Evolutionary conservation across 2,113 vertebrate genomes (phyloP).

Genomic region (Lepidothrix coronata): DNA sequence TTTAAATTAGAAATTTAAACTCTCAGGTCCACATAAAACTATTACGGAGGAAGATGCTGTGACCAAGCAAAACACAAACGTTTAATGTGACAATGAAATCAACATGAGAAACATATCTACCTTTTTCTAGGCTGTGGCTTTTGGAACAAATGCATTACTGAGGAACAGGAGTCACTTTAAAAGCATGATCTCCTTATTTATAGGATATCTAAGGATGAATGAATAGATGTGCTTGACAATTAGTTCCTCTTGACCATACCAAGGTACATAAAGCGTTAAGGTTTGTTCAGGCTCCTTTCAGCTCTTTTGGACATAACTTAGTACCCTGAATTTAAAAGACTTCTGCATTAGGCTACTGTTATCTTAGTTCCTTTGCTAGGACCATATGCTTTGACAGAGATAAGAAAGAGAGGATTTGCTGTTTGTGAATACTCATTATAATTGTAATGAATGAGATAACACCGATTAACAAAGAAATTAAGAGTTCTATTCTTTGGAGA

Average conservation of each 20-base stretch:
- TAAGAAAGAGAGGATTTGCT: conserved; percentile 38
- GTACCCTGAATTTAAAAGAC: not conserved
- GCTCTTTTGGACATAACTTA: not conserved
- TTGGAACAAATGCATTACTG: not conserved
- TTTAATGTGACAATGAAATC: conserved; percentile 28
- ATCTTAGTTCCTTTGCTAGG: not conserved
- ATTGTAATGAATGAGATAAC: conserved; percentile 13
- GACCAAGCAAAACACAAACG: conserved; percentile 3
- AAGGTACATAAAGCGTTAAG: not conserved
- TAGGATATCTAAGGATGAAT: not conserved
- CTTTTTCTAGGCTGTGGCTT: not conserved
- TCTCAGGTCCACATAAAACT: conserved; percentile 31
- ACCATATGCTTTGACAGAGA: conserved; percentile 36
- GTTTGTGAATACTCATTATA: conserved; percentile 10
- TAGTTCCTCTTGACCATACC: not conserved
- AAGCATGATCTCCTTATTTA: not conserved
- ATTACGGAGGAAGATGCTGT: not conserved
- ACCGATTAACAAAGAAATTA: conserved; percentile 30
- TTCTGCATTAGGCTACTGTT: not conserved
- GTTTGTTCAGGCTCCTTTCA: not conserved
- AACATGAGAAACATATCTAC: not conserved
- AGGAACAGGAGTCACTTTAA: not conserved
- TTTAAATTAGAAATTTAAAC: conserved; percentile 48
- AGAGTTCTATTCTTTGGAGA: conserved; percentile 7
- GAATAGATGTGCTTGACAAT: not conserved